Percentiles rank a stretch among this genome's conserved stretches.
Conservation (phyloP, 2,113 vertebrate genomes). For the Nothocercus julius region DNA sequence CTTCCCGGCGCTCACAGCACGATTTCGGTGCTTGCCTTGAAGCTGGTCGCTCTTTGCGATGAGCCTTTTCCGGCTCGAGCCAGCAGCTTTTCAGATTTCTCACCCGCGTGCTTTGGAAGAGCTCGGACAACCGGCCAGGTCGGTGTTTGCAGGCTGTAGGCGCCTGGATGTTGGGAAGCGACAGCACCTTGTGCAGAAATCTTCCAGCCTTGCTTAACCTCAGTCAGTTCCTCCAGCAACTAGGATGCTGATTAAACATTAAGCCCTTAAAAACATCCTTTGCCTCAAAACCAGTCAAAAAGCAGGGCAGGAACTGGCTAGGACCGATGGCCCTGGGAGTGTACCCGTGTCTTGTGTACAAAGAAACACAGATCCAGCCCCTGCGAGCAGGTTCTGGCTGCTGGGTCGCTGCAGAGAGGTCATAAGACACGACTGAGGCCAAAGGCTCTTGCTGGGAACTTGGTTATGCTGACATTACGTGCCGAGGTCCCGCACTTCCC, state of each 20-base stretch:
- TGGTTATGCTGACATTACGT: neutral
- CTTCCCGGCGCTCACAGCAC: neutral
- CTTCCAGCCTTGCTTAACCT: neutral
- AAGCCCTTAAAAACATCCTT: neutral
- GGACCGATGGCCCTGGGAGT: neutral
- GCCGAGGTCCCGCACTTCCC: neutral
- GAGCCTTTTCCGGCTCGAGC: neutral
- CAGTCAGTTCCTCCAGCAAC: neutral
- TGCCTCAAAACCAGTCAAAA: accelerated
- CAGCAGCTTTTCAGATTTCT: neutral
- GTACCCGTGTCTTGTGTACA: constrained; percentile 4
- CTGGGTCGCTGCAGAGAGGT: accelerated
- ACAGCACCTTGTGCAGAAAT: neutral
- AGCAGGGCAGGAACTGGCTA: neutral
- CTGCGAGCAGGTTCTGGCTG: neutral
- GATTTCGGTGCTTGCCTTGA: neutral
- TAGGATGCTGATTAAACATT: constrained; percentile 28
- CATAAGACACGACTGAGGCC: neutral
- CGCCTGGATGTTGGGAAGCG: neutral
- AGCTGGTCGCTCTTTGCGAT: neutral
- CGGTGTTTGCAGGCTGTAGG: neutral
- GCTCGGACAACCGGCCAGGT: neutral
- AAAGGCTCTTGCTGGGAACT: neutral
- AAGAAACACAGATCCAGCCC: constrained; percentile 49
- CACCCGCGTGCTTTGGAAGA: neutral